Evolutionary conservation across 2,888 invertebrate genomes (phyloP), one percentile per base, ranked within the genome.

Genomic region (Drosophila diplacantha): DNA sequence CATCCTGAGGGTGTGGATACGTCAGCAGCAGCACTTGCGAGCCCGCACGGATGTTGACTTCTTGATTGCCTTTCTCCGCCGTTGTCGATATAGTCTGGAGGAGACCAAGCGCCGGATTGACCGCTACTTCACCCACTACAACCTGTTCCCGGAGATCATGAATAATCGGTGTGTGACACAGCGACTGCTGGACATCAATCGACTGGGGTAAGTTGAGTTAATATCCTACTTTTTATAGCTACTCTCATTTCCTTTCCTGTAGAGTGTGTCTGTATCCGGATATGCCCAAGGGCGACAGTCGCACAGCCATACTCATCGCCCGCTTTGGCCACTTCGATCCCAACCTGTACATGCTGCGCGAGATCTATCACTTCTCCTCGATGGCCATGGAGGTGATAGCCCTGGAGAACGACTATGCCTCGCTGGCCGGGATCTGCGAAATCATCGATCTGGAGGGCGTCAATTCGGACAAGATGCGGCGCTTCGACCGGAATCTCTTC

Each of bases 1-100:
- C 18, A 85, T 88, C 44, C 85, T 91, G 20, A 85, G 87, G 26
- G 87, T 88, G 9, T 91, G 91, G 91, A 82, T 91, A 47, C 81
- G 83, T 3, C 89, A 90, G 71, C 90, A 90, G 70, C 87, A 88
- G 5, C 90, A 91, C 79, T 76, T 91, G 38, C 86, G 83, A 14
- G 87, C 89, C 3, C 86, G 86, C 16, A 77, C 81, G 18, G 80
- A 75, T 43, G 81, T 85, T 43, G 83, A 85, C 4, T 86, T 85
- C 43, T 51, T 85, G 18, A 81, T 86, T 29, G 79, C 85, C 0
- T 84, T 85, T 24, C 61, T 85, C 6, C 72, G 85, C 0, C 72
- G 85, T 5, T 85, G 82, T 59, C 73, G 80, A n/a, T 85, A 80
- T 26, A 85, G 86, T 47, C 49, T 86, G 65, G 85, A 85, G 70